phyloP scores from a whole-genome alignment of 92 coral and sea anemone genomes.

The Pocillopora meandrina region DNA sequence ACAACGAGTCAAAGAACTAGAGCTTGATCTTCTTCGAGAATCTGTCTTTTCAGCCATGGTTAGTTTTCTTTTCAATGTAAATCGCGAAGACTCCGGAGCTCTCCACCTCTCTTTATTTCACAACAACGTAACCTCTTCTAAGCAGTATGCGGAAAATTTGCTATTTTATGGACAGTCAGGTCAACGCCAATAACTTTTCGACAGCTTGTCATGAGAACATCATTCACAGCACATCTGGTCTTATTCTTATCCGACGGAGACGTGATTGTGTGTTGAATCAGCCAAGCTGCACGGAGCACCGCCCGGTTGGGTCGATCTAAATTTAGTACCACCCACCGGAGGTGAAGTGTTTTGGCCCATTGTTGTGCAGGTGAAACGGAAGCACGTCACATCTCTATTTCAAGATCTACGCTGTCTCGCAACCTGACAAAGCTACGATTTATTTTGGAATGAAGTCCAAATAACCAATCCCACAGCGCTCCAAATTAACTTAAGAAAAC shows the following conservation, averaged over 20 bases:
- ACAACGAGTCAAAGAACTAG: constrained; percentile 34
- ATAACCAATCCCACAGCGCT: no score
- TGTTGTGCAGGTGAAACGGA: constrained; percentile 16
- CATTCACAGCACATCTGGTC: constrained; percentile 3
- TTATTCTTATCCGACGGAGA: constrained; percentile 8
- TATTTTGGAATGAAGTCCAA: no score
- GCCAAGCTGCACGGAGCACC: background rate
- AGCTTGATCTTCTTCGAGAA: constrained; percentile 29
- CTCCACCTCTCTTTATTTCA: constrained; percentile 7
- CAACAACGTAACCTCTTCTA: background rate
- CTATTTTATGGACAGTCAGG: constrained; percentile 8
- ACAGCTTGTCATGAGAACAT: constrained; percentile 14
- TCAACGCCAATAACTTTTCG: background rate
- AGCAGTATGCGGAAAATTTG: background rate
- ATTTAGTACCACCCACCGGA: constrained; percentile 24
- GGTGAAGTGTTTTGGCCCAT: constrained; percentile 1
- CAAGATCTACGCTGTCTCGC: background rate
- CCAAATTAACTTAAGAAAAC: no score
- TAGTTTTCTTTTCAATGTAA: background rate
- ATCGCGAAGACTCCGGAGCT: background rate
- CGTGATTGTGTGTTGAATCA: constrained; percentile 42
- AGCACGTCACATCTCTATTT: constrained; percentile 15
- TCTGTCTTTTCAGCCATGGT: background rate
- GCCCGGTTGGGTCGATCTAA: constrained; percentile 2
- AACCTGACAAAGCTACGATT: background rate